These are phyloP conservation scores for Andrena haemorrhoa DNA, from an alignment of 2,888 invertebrate species.

Conservation along the genomic window DNA sequence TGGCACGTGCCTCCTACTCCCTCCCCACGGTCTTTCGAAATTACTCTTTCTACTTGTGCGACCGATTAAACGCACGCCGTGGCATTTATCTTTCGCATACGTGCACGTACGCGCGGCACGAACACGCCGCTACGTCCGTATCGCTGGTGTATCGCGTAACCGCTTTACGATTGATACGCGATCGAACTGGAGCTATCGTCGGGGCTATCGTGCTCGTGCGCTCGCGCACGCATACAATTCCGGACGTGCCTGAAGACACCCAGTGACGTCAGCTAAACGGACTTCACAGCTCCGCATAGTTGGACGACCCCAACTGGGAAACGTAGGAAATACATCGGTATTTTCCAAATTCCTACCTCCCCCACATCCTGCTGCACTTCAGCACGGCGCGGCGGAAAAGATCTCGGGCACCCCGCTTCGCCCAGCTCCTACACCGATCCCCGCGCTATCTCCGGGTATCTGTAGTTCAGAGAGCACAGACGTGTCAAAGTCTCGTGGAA, in stretches of 20 bases:
- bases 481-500: conserved; percentile 55
- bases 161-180: conserved; percentile 38
- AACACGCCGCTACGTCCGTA: conserved; percentile 52
- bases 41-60: conserved; percentile 73
- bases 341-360: background rate
- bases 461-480: conserved; percentile 54
- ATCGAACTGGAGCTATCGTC: conserved; percentile 18
- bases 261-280: no score
- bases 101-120: conserved; percentile 56
- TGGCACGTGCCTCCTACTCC: conserved; percentile 80
- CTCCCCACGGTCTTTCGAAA: conserved; percentile 65
- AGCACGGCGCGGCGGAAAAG: background rate
- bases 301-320: background rate
- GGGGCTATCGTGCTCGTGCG: conserved; percentile 14
- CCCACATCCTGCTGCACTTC: conserved; percentile 18
- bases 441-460: conserved; percentile 42
- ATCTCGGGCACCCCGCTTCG: background rate
- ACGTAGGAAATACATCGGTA: background rate
- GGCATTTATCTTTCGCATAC: conserved; percentile 70
- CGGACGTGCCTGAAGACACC: no score
- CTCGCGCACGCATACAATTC: no score
- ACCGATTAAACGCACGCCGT: conserved; percentile 72
- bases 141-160: conserved; percentile 42
- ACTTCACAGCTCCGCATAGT: no score
- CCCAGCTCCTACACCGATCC: conserved; percentile 7